Evolutionary conservation across 2,888 invertebrate species (phyloP), one percentile per base, ranked within the genome.

Genomic region (Cremastinae sp.): DNA sequence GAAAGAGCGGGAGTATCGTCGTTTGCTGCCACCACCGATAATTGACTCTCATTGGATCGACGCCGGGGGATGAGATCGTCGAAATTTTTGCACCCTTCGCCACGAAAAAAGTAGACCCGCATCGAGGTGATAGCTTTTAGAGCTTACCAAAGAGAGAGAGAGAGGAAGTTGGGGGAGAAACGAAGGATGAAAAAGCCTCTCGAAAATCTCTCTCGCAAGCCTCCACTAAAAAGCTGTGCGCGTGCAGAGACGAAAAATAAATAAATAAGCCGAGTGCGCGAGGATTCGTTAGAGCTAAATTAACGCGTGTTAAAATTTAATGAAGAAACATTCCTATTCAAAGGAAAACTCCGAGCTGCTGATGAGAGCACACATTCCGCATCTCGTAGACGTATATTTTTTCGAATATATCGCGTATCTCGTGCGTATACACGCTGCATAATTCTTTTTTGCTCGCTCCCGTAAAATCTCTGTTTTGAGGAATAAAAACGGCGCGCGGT

Each of bases 21-120:
- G 22, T 36, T 51, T 45, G 22, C 22, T 28, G 7, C 45, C 7
- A 14, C 45, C 10, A 16, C 20, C 22, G 45, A 69, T 70, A 65
- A 74, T 74, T 74, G 69, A 70, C 36, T 69, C 68, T 56, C 49
- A 10, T 64, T 54, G 38, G 54, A 5, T 28, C 41, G 68, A 49
- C 54, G 62, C 7, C 36, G 5, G 28, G 12, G 18, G 18, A 49
- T 12, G 47, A 61, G 22, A 47, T 69, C 34, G 51, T 58, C 9
- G 45, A 68, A 74, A 74, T 18, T 22, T 20, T 65, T 41, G 28
- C 34, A 36, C 16, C 58, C 51, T 38, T 58, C 20, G 12, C 10
- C 49, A 18, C 18, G 54, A 45, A 61, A 45, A 51, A 20, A 69
- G 41, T 28, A 14, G 36, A n/a, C n/a, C n/a, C 43, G 45, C 38